These are phyloP conservation scores for Microtus californicus DNA, from an alignment of 2,797 vertebrate genomes.

Conservation along the genomic window DNA sequence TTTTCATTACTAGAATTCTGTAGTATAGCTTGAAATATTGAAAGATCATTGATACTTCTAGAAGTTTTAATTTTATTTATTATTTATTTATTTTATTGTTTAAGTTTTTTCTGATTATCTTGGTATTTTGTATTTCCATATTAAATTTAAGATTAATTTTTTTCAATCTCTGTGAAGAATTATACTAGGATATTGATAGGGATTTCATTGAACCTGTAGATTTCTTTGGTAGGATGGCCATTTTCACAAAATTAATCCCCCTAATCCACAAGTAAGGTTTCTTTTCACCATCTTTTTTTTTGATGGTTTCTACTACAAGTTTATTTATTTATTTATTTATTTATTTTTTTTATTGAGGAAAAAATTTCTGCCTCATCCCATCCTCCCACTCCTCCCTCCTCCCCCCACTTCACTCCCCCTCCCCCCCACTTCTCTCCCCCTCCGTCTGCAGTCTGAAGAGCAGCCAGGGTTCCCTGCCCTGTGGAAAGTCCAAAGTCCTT, in stretches of 20 bases:
- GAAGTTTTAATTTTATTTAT: not conserved
- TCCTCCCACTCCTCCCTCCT: no score
- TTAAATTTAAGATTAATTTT: not conserved
- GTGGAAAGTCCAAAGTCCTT: no score
- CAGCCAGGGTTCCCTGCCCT: no score
- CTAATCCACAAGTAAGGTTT: not conserved
- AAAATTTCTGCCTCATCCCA: no score
- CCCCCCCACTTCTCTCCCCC: no score
- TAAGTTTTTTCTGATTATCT: not conserved
- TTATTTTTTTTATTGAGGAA: no score
- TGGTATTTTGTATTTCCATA: not conserved
- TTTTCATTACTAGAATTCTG: not conserved
- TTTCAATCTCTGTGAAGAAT: not conserved
- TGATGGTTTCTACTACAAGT: no score
- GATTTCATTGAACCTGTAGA: not conserved
- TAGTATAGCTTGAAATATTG: not conserved
- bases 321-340: no score
- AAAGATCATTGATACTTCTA: not conserved
- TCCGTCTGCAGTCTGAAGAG: no score
- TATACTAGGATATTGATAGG: not conserved
- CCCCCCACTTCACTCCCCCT: no score
- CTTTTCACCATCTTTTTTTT: not conserved
- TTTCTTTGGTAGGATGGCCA: not conserved
- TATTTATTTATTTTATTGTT: not conserved
- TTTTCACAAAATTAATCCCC: not conserved